A percentile compares a stretch with the other conserved stretches of the same genome.
Evolutionary conservation across 30 jellyfish, hydroid and myxozoan genomes (phyloP).

Genomic region (Euphysa ruthae): DNA sequence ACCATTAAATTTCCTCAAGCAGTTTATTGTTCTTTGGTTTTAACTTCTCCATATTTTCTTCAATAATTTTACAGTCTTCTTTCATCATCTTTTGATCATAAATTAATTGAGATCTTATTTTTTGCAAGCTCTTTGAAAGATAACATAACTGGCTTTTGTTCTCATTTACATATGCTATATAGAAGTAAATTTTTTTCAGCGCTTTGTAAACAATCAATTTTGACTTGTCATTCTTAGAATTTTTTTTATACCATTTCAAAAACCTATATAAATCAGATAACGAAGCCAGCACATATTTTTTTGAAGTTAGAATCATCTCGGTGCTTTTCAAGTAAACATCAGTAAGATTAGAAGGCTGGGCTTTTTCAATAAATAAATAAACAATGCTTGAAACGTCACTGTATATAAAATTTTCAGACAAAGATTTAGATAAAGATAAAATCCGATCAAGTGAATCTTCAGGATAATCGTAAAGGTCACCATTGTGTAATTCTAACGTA

Average conservation of each 20-base stretch:
- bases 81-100: conserved; percentile 22
- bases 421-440: conserved; percentile 36
- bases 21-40: background rate
- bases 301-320: conserved; percentile 4
- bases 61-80: conserved; percentile 22
- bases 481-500: conserved; percentile 46
- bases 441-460: conserved; percentile 36
- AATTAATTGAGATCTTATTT: background rate
- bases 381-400: conserved; percentile 28
- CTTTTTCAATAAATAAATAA: conserved; percentile 12
- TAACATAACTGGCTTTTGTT: background rate
- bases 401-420: conserved; percentile 12
- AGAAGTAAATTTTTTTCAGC: conserved; percentile 35
- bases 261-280: conserved; percentile 43
- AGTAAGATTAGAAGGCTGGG: conserved; percentile 3
- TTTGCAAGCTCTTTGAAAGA: background rate
- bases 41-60: conserved; percentile 11
- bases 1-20: conserved; percentile 6
- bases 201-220: conserved; percentile 3
- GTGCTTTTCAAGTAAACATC: conserved; percentile 32
- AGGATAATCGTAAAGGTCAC: conserved; percentile 49
- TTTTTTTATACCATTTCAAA: conserved; percentile 13
- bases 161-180: conserved; percentile 35
- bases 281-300: conserved; percentile 4
- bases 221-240: background rate